Evolutionary conservation across 2,113 vertebrate species (phyloP).

Genomic region (Callionymus lyra): DNA sequence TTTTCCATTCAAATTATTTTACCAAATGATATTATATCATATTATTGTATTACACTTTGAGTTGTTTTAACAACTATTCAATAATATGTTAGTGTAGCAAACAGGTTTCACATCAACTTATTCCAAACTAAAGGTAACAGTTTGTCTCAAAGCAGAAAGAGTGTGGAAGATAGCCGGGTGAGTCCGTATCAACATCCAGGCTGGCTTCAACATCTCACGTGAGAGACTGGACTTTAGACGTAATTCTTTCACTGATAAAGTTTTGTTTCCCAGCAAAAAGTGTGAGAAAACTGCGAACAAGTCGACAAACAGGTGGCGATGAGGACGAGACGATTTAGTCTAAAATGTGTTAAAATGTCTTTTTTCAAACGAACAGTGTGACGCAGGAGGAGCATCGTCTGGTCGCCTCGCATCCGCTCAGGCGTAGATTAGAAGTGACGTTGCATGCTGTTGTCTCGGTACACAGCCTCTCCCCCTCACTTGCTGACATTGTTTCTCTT

Average conservation of each 20-base stretch:
- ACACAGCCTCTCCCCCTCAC: conserved; percentile 12
- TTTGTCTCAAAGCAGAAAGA: too few relatives aligned
- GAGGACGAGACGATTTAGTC: too few relatives aligned
- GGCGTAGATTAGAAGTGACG: conserved; percentile 24
- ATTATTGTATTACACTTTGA: too few relatives aligned
- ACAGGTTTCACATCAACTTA: too few relatives aligned
- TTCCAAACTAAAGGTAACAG: too few relatives aligned
- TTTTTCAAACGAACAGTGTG: conserved; percentile 9
- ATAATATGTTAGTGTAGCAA: too few relatives aligned
- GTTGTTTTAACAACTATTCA: too few relatives aligned
- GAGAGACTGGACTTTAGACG: conserved; percentile 31
- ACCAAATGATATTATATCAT: too few relatives aligned
- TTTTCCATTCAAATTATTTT: too few relatives aligned
- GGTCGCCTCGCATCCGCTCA: conserved; percentile 12
- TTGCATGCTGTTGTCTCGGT: conserved; percentile 10
- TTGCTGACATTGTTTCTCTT: conserved; percentile 15
- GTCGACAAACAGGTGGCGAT: neutral
- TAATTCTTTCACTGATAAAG: conserved; percentile 36
- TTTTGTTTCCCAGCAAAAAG: conserved; percentile 20
- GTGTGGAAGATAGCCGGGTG: conserved; percentile 10
- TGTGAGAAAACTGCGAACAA: conserved; percentile 11
- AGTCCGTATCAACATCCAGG: conserved; percentile 16
- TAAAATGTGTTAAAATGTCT: neutral
- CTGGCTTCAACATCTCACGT: conserved; percentile 17
- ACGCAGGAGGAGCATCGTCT: conserved; percentile 29